These are phyloP conservation scores for Strix uralensis DNA, from an alignment of 2,113 vertebrate species.

Conservation along the genomic window DNA sequence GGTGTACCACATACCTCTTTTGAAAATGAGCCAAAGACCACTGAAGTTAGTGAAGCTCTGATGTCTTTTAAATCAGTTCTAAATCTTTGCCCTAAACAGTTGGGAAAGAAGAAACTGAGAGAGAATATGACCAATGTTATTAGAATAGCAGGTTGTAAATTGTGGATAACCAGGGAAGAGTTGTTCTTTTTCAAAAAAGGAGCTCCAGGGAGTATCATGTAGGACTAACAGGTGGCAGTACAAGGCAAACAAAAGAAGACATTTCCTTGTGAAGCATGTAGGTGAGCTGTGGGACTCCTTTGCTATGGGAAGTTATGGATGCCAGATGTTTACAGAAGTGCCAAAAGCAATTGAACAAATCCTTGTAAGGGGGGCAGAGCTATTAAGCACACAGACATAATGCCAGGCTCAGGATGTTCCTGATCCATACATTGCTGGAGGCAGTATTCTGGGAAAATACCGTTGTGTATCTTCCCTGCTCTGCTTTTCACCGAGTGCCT, in stretches of 20 bases:
- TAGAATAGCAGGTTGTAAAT: neutral
- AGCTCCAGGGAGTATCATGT: neutral
- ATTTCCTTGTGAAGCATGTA: neutral
- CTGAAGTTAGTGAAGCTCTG: neutral
- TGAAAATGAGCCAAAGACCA: neutral
- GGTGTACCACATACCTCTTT: fast-evolving
- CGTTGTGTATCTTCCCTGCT: neutral
- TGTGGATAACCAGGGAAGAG: neutral
- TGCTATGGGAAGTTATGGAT: neutral
- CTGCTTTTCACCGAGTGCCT: neutral
- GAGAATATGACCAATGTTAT: neutral
- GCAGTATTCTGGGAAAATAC: neutral
- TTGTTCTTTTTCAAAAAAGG: neutral
- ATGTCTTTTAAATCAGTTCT: neutral
- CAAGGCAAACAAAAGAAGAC: neutral
- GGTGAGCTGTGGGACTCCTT: neutral
- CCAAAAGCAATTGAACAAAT: neutral
- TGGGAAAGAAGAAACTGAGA: neutral
- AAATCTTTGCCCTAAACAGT: neutral
- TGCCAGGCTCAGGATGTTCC: neutral
- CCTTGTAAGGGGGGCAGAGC: neutral
- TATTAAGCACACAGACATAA: neutral
- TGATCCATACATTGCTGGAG: neutral
- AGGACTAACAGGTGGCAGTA: neutral
- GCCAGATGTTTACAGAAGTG: neutral